phyloP scores from a whole-genome alignment of 2,113 vertebrate genomes.

The Petroica traversi region DNA sequence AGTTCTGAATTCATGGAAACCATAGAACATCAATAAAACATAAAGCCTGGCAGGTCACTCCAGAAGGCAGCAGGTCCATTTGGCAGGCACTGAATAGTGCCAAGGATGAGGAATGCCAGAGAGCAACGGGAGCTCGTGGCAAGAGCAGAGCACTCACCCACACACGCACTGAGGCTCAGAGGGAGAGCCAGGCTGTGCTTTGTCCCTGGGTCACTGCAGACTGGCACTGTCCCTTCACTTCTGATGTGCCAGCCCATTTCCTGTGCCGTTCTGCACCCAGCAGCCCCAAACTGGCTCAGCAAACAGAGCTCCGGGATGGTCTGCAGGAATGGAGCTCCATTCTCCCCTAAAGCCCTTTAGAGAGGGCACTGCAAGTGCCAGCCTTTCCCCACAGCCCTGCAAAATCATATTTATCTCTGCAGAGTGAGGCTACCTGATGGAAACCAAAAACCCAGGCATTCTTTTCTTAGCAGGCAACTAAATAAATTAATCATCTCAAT shows the following conservation, averaged over 20 bases:
- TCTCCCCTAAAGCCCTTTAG: neutral
- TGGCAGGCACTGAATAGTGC: neutral
- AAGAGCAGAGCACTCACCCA: neutral
- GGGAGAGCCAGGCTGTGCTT: neutral
- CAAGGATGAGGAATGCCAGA: neutral
- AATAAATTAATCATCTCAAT: neutral
- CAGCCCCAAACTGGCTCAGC: neutral
- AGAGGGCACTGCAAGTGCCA: neutral
- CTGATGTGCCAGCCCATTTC: neutral
- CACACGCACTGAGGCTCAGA: neutral
- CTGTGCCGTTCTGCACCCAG: neutral
- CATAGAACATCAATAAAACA: constrained; percentile 19
- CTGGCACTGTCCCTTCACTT: neutral
- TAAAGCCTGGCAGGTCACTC: neutral
- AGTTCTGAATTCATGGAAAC: constrained; percentile 22
- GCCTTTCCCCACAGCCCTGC: neutral
- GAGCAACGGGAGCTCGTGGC: neutral
- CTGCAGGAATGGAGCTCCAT: neutral
- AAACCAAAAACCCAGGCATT: neutral
- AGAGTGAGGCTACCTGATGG: neutral
- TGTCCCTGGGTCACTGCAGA: neutral
- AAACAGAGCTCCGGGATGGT: neutral
- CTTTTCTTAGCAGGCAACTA: neutral
- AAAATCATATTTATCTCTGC: neutral
- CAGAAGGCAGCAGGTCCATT: constrained; percentile 21